phyloP scores from a whole-genome alignment of 2,113 vertebrate genomes.

The Engystomops pustulosus region DNA sequence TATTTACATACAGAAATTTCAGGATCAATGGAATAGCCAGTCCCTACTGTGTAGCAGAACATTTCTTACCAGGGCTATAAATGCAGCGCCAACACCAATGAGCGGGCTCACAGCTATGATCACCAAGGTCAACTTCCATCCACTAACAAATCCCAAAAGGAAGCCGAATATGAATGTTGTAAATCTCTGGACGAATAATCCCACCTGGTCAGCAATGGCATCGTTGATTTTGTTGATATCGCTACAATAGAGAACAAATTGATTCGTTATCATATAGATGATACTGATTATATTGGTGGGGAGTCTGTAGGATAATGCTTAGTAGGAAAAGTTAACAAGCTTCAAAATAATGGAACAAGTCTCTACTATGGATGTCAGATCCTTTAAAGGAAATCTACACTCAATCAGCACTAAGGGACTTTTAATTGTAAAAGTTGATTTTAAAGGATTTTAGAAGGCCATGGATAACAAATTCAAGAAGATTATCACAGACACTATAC shows the following conservation, averaged over 20 bases:
- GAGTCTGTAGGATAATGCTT: too few species aligned
- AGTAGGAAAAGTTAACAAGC: too few species aligned
- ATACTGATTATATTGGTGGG: too few species aligned
- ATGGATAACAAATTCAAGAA: too few species aligned
- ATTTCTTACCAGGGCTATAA: constrained; percentile 89
- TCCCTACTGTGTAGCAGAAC: not conserved
- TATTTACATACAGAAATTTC: not conserved
- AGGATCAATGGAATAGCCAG: not conserved
- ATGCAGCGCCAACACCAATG: constrained; percentile 84
- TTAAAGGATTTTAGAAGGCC: too few species aligned
- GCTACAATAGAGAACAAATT: constrained; percentile 71
- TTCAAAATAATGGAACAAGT: too few species aligned
- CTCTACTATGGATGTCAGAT: too few species aligned
- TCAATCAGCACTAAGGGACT: too few species aligned
- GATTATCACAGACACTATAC: too few species aligned
- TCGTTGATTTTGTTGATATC: constrained; percentile 98
- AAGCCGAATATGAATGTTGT: constrained; percentile 90
- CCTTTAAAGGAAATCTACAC: too few species aligned
- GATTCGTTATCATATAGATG: too few species aligned
- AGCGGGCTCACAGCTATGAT: constrained; percentile 92
- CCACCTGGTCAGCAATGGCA: constrained; percentile 92
- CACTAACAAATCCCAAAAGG: constrained; percentile 88
- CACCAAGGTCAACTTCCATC: constrained; percentile 96
- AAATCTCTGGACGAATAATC: constrained; percentile 92
- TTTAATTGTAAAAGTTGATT: too few species aligned